Evolutionary conservation across 92 coral and sea anemone genomes (phyloP), one percentile per base, ranked within the genome.

Genomic region (Chrysogorgia sp.): DNA sequence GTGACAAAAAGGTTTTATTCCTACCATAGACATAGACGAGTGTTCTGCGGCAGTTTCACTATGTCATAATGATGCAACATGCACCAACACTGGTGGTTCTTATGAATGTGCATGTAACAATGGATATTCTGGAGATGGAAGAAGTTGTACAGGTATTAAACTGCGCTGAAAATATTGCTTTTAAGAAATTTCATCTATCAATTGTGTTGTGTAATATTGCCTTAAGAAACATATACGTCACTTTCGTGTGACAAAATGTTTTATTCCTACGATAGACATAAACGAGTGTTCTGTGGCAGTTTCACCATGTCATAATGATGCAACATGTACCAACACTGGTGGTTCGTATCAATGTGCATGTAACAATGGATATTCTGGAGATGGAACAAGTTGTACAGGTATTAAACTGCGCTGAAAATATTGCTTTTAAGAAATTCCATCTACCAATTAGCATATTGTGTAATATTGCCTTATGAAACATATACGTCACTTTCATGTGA

Each of bases 71-170:
- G 56, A 58, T 24, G 83, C 78, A 8, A 69, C 10, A 9, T 83
- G 77, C 14, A 20, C 50, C 9, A 76, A 56, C 52, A 77, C 28
- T 4, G 72, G 58, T 0, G 87, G 83, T 22, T 76, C 84, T 20
- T 65, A 40, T 37, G 59, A 32, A 33, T 83, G 87, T 32, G 8
- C 59, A 4, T 86, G 89, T 81, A 86, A 75, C 19, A 21, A 29
- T 21, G 89, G 89, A 34, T 86, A 41, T 32, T 40, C 80, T 10
- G 86, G 89, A 20, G 74, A 86, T 75, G 89, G 86, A 7, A 35
- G 31, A 15, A 53, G 19, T 0, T 85, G 89, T 12, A 37, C 6
- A 4, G 43, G 43, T 37, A 37, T 37, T 37, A 12, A 37, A 12
- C 10, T 37, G 43, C 4, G 4, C 10, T 4, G 10, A 4, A 10